These are phyloP conservation scores for Lepidocolaptes lacrymiger DNA, from an alignment of 2,797 vertebrate species.

Conservation along the genomic window DNA sequence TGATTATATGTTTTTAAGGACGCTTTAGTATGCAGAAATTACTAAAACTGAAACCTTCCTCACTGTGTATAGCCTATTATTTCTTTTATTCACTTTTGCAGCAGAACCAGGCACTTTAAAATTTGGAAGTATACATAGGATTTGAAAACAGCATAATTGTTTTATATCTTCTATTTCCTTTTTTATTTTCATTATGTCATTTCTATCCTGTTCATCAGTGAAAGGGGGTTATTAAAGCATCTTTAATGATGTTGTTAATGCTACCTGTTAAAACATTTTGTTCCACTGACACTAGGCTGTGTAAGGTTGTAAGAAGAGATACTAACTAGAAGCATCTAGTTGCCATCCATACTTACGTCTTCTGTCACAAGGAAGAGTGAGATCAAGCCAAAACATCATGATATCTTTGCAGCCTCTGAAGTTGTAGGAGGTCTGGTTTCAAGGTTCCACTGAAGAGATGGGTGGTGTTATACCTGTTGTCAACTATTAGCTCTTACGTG, in stretches of 20 bases:
- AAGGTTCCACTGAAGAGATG: neutral
- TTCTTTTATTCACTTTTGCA: neutral
- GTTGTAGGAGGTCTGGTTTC: neutral
- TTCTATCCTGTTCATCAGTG: constrained; percentile 30
- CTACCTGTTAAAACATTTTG: constrained; percentile 26
- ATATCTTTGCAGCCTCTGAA: neutral
- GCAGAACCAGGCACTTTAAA: constrained; percentile 27
- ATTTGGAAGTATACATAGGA: neutral
- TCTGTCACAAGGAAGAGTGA: neutral
- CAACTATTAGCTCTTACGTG: neutral
- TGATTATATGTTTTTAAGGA: neutral
- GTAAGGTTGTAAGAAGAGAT: neutral
- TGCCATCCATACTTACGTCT: neutral
- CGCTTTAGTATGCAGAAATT: neutral
- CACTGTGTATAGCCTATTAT: accelerated
- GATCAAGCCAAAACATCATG: neutral
- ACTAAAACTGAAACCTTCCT: neutral
- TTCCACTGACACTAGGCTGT: neutral
- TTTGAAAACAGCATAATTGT: constrained; percentile 33
- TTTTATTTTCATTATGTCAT: constrained; percentile 34
- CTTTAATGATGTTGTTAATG: neutral
- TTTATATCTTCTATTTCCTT: constrained; percentile 23
- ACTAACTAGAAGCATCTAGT: neutral
- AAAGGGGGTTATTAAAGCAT: constrained; percentile 25
- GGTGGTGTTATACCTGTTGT: neutral